Evolutionary conservation across 2,113 vertebrate genomes (phyloP).

Genomic region (Dasyprocta punctata): DNA sequence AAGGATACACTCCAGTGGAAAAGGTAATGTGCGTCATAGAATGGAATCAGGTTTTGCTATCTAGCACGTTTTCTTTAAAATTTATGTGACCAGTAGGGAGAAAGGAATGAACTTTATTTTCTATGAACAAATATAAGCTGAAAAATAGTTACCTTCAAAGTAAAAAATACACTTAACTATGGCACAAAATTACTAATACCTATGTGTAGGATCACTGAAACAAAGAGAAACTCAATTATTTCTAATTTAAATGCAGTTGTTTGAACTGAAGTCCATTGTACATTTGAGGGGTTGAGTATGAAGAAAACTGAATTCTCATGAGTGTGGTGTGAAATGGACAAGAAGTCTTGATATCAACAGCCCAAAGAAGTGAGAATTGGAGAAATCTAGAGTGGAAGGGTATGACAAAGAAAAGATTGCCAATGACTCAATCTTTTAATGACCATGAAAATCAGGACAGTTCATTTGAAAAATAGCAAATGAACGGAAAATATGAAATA

Average conservation of each 20-base stretch:
- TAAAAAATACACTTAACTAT: neutral
- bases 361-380: neutral
- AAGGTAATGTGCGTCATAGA: constrained; percentile 17
- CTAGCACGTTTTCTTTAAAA: constrained; percentile 36
- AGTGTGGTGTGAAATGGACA: constrained; percentile 11
- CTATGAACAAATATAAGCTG: neutral
- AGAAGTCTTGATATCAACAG: neutral
- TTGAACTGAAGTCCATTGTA: neutral
- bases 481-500: neutral
- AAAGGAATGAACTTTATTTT: constrained; percentile 42
- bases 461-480: neutral
- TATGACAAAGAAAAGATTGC: constrained; percentile 29
- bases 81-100: constrained; percentile 12
- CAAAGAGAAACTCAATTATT: neutral
- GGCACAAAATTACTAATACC: neutral
- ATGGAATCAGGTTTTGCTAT: constrained; percentile 53
- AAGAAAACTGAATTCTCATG: neutral
- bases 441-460: constrained; percentile 47
- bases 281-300: neutral
- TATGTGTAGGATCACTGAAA: neutral
- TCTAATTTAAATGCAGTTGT: neutral
- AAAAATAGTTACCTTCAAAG: constrained; percentile 8
- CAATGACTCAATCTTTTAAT: constrained; percentile 21
- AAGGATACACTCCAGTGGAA: constrained; percentile 41
- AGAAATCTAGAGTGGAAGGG: constrained; percentile 3